Evolutionary conservation across 2,888 invertebrate genomes (phyloP).

Genomic region (Ecliptopera silaceata): DNA sequence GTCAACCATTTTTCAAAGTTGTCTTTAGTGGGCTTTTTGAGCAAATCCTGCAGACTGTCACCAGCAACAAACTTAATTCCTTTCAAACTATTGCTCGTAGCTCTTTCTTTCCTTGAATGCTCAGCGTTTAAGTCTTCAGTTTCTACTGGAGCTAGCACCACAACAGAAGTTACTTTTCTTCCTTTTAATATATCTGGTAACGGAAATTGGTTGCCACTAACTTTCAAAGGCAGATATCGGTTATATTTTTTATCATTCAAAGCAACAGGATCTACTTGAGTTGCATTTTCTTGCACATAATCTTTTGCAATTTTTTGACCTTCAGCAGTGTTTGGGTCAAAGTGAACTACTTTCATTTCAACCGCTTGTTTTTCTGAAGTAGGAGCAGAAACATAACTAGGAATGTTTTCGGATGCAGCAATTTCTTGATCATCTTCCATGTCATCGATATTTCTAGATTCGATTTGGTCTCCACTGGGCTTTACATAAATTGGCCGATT

Average conservation of each 20-base stretch:
- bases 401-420: conserved; percentile 81
- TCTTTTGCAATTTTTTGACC: conserved; percentile 87
- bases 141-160: conserved; percentile 92
- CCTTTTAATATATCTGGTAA: conserved; percentile 90
- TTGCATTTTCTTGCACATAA: conserved; percentile 88
- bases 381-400: conserved; percentile 64
- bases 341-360: conserved; percentile 93
- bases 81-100: conserved; percentile 82
- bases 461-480: conserved; percentile 83
- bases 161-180: conserved; percentile 91
- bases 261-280: conserved; percentile 88
- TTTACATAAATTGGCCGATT: conserved; percentile 86
- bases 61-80: conserved; percentile 89
- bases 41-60: conserved; percentile 88
- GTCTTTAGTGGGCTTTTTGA: conserved; percentile 88
- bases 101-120: conserved; percentile 80
- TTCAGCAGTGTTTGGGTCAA: conserved; percentile 88
- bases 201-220: conserved; percentile 92
- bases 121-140: conserved; percentile 83
- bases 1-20: conserved; percentile 92
- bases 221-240: conserved; percentile 92
- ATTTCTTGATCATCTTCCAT: conserved; percentile 81
- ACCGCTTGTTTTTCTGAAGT: conserved; percentile 80
- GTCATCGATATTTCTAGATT: conserved; percentile 73
- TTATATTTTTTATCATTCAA: conserved; percentile 90